Conservation (phyloP, 2,888 invertebrate genomes). For the Leucozona laternaria region DNA sequence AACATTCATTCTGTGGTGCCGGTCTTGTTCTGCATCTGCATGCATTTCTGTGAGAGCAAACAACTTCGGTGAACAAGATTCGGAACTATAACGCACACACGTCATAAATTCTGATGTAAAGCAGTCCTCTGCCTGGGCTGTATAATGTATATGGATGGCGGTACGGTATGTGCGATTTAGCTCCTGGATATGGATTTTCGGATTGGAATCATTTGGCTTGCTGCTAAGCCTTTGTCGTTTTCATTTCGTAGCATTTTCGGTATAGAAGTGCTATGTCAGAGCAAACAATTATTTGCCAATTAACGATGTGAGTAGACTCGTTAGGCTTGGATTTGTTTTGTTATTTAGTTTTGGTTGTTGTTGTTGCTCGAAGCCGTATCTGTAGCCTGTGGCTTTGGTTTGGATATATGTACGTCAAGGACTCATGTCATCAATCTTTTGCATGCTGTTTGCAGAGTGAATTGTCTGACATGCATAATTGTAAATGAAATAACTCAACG, state of each 20-base stretch:
- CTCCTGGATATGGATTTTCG: conserved; percentile 27
- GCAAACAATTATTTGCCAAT: conserved; percentile 71
- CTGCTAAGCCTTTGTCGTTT: conserved; percentile 12
- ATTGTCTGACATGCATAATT: conserved; percentile 9
- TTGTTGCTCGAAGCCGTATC: conserved; percentile 3
- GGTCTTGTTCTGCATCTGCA: conserved; percentile 11
- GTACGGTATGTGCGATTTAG: background rate
- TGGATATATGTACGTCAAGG: background rate
- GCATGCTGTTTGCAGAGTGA: conserved; percentile 9
- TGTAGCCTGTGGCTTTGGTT: background rate
- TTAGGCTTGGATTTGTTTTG: conserved; percentile 32
- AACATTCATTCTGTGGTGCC: conserved; percentile 30
- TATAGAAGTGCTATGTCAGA: conserved; percentile 39
- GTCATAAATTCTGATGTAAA: conserved; percentile 57
- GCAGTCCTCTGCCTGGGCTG: background rate
- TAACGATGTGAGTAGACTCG: conserved; percentile 60
- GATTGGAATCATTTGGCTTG: conserved; percentile 41
- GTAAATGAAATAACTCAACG: conserved; percentile 2
- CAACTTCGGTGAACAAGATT: conserved; percentile 40
- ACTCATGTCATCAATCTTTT: conserved; percentile 30
- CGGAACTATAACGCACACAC: conserved; percentile 50
- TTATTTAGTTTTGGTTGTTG: conserved; percentile 13
- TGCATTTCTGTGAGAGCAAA: conserved; percentile 34
- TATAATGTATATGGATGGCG: background rate
- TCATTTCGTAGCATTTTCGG: conserved; percentile 11